Percentiles rank a stretch among this genome's conserved stretches.
Conservation (phyloP, 2,888 invertebrate species). For the Coremacera marginata region DNA sequence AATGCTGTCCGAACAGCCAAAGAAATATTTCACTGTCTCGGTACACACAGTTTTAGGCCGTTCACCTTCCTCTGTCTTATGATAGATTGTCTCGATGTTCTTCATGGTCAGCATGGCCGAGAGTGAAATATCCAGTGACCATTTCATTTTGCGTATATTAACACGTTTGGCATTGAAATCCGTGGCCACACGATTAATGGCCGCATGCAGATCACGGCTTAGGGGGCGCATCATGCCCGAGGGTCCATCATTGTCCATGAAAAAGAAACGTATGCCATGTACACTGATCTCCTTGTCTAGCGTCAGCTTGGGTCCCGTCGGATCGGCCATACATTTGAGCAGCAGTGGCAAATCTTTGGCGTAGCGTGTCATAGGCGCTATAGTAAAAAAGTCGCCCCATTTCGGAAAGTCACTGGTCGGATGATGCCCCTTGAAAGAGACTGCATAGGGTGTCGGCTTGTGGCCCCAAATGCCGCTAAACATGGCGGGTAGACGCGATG, state of each 20-base stretch:
- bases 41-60: constrained; percentile 74
- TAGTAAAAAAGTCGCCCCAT: constrained; percentile 79
- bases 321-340: constrained; percentile 77
- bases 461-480: constrained; percentile 95
- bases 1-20: constrained; percentile 70
- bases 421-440: constrained; percentile 78
- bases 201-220: constrained; percentile 65
- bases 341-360: constrained; percentile 85
- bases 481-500: constrained; percentile 88
- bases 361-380: constrained; percentile 91
- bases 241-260: constrained; percentile 82
- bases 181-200: constrained; percentile 66
- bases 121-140: constrained; percentile 75
- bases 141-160: constrained; percentile 75
- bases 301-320: constrained; percentile 69
- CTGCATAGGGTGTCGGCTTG: constrained; percentile 81
- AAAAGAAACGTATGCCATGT: constrained; percentile 80
- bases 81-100: constrained; percentile 76
- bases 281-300: constrained; percentile 71
- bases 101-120: constrained; percentile 74
- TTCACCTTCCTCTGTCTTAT: constrained; percentile 75
- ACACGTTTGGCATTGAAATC: constrained; percentile 71
- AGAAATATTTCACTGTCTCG: constrained; percentile 74
- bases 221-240: constrained; percentile 73
- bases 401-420: constrained; percentile 74